A percentile compares a stretch with the other conserved stretches of the same genome.
Evolutionary conservation across 1,140 invertebrate species (phyloP).

Genomic region (Aleiodes sp.): DNA sequence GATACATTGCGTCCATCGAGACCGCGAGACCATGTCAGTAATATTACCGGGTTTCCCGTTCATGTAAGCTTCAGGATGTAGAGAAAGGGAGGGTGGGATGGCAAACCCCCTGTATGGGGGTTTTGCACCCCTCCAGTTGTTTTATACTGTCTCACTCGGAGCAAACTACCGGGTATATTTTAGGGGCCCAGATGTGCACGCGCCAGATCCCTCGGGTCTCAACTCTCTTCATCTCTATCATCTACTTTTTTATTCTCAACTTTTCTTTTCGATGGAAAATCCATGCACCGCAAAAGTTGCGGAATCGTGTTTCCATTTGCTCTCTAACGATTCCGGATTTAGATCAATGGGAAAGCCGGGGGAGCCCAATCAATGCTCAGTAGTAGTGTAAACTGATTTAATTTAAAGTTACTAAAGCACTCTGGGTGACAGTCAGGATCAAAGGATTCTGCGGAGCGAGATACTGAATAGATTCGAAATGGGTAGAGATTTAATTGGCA

Average conservation of each 20-base stretch:
- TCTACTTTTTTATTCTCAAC: neutral
- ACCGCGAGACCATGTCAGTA: constrained; percentile 14
- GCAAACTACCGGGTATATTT: constrained; percentile 9
- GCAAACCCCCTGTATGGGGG: neutral
- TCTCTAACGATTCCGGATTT: no score
- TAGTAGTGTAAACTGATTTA: neutral
- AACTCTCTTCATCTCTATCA: neutral
- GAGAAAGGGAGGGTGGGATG: neutral
- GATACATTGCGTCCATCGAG: constrained; percentile 32
- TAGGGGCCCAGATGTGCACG: constrained; percentile 27
- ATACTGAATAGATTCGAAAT: neutral
- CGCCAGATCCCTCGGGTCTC: neutral
- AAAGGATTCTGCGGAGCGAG: neutral
- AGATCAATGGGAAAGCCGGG: neutral
- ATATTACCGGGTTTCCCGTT: neutral
- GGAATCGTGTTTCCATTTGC: no score
- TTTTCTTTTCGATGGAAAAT: neutral
- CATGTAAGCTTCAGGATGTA: neutral
- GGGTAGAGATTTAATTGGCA: neutral
- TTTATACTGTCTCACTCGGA: constrained; percentile 7
- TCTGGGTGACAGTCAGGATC: neutral
- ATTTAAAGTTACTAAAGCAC: constrained; percentile 2
- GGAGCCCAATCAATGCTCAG: constrained; percentile 2
- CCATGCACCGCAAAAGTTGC: no score
- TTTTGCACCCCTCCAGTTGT: neutral